Percentiles rank a stretch among this genome's conserved stretches.
Conservation (phyloP, 2,888 invertebrate genomes). For the Pollenia angustigena region DNA sequence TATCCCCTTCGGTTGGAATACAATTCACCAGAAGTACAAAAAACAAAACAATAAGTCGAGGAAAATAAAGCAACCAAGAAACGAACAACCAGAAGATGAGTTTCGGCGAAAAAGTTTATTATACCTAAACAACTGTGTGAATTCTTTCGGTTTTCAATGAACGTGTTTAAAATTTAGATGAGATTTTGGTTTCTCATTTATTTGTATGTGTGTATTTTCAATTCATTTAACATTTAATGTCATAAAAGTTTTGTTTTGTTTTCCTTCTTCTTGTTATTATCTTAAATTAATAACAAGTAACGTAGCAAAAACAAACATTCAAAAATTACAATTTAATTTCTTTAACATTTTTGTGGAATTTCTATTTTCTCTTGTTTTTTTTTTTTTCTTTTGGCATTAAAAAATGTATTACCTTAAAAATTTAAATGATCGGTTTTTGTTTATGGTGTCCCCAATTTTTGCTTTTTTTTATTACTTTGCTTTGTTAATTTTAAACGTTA, state of each 20-base stretch:
- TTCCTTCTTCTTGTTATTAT: slow-evolving; percentile 35
- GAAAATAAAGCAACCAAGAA: slow-evolving; percentile 7
- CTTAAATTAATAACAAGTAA: slow-evolving; percentile 49
- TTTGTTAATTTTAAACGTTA: slow-evolving; percentile 21
- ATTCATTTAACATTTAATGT: slow-evolving; percentile 56
- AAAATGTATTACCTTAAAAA: slow-evolving; percentile 61
- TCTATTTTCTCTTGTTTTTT: slow-evolving; percentile 2
- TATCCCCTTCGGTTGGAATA: slow-evolving; percentile 19
- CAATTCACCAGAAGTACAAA: slow-evolving; percentile 24
- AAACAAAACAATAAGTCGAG: neutral
- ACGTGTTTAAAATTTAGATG: slow-evolving; percentile 70
- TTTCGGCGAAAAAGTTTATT: slow-evolving; percentile 37
- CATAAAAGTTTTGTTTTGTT: slow-evolving; percentile 42
- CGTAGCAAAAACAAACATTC: slow-evolving; percentile 8
- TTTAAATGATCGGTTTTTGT: slow-evolving; percentile 58
- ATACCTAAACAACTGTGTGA: slow-evolving; percentile 67
- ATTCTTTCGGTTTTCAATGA: slow-evolving; percentile 67
- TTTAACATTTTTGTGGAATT: slow-evolving; percentile 39
- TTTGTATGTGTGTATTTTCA: neutral
- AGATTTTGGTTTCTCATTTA: slow-evolving; percentile 29
- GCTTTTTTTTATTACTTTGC: slow-evolving; percentile 30
- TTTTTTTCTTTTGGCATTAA: slow-evolving; percentile 1
- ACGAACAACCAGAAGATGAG: slow-evolving; percentile 1
- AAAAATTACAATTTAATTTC: slow-evolving; percentile 64
- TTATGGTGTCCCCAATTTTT: slow-evolving; percentile 58